A percentile compares a stretch with the other conserved stretches of the same genome.
Conservation (phyloP, 2,113 vertebrate genomes). For the Lasiurus borealis region DNA sequence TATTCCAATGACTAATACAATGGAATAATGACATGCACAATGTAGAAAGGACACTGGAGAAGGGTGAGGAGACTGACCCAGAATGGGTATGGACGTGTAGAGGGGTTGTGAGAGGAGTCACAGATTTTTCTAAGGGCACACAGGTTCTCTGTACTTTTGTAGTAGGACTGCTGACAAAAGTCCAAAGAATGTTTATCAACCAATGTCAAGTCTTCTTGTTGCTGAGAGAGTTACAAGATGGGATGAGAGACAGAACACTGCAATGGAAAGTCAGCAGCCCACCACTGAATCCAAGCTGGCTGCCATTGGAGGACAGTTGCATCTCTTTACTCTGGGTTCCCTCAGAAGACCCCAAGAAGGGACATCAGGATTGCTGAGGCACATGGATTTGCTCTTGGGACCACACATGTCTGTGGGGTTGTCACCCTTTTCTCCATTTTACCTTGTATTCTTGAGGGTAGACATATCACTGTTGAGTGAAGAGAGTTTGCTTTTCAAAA, state of each 20-base stretch:
- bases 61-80: background rate
- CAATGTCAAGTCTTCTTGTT: background rate
- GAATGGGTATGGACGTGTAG: too few species aligned
- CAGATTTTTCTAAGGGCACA: background rate
- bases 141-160: background rate
- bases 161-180: background rate
- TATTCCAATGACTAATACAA: background rate
- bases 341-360: background rate
- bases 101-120: accelerated
- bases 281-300: background rate
- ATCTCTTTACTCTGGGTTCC: background rate
- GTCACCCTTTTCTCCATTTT: background rate
- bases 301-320: background rate
- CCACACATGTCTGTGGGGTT: background rate
- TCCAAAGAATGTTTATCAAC: background rate
- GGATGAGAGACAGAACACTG: background rate
- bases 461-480: conserved; percentile 48
- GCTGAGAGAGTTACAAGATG: background rate
- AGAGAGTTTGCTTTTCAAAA: conserved; percentile 53
- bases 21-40: background rate
- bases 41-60: background rate
- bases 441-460: conserved; percentile 61
- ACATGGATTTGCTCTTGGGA: background rate
- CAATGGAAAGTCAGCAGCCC: background rate
- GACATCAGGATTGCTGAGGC: background rate